A percentile compares a stretch with the other conserved stretches of the same genome.
Conservation (phyloP, 2,113 vertebrate species). For the Megatriorchis doriae region DNA sequence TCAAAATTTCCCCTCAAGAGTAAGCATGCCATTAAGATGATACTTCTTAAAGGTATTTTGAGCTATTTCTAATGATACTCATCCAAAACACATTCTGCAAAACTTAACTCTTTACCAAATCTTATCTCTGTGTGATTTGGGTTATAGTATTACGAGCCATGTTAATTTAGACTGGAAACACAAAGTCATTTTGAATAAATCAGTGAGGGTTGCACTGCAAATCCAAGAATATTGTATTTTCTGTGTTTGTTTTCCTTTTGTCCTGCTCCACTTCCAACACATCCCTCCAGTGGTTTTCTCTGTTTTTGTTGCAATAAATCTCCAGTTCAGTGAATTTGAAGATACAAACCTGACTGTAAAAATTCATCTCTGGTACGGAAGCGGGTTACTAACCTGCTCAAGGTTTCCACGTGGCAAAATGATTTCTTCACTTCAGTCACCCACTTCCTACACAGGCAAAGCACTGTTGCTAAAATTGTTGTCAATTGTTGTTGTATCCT, state of each 20-base stretch:
- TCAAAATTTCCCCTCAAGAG: background rate
- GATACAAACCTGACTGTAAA: background rate
- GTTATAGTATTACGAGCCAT: background rate
- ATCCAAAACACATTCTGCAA: background rate
- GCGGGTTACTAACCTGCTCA: background rate
- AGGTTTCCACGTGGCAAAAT: background rate
- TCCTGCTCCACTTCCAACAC: background rate
- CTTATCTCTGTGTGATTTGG: background rate
- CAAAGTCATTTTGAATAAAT: background rate
- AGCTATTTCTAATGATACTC: background rate
- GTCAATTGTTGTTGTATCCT: background rate
- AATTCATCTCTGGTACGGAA: background rate
- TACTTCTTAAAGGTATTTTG: background rate
- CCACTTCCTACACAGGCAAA: background rate
- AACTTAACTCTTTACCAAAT: background rate
- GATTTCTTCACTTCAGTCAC: background rate
- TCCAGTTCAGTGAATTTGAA: background rate
- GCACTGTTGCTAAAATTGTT: background rate
- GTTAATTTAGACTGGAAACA: background rate
- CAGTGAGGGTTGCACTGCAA: background rate
- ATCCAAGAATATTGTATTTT: background rate
- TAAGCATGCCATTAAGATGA: background rate
- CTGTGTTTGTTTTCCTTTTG: background rate
- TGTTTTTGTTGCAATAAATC: background rate
- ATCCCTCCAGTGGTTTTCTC: conserved; percentile 14